Evolutionary conservation across 2,888 invertebrate genomes (phyloP), one percentile per base, ranked within the genome.

Genomic region (Therioaphis trifolii): DNA sequence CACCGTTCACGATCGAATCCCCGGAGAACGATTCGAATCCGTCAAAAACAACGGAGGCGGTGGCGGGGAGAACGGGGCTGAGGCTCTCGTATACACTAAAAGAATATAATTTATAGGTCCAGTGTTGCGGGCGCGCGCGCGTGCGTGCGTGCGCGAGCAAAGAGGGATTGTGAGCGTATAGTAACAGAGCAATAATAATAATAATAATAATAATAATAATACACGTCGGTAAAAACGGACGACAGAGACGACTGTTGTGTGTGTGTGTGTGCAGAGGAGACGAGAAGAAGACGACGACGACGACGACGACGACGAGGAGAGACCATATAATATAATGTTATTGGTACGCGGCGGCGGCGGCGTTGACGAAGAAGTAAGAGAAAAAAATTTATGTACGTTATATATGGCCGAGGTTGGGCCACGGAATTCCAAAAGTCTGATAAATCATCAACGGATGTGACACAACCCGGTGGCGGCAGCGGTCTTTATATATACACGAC

Each of bases 401-500:
- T 76, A 43, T 35, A 55, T 21, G 55, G 71, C 61, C 71, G 58
- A 80, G 80, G 80, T 72, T 72, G 72, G 80, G 72, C 72, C 72
- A 72, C 72, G 72, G 61, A 72, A 80, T 80, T 80, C 80, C 80
- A 80, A 80, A 80, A 80, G 72, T 80, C 80, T 80, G 80, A 80
- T 80, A 80, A 80, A 80, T 80, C 80, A 80, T 80, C 80, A 80
- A 80, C 80, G 80, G 80, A 80, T 80, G 80, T 72, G 80, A 80
- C 80, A 63, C 72, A 61, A 80, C 72, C 61, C 71, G 61, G 58
- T 43, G 55, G 69, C 55, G 29, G 58, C 55, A 40, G 24, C n/a
- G 58, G 61, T 80, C 80, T 71, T 71, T 79, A n/a, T n/a, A n/a
- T n/a, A n/a, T n/a, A 43, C 14, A 15, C 40, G 27, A n/a, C n/a